Base-by-base conservation (phyloP, 2,797 vertebrate genomes). In the Myotis daubentonii region DNA sequence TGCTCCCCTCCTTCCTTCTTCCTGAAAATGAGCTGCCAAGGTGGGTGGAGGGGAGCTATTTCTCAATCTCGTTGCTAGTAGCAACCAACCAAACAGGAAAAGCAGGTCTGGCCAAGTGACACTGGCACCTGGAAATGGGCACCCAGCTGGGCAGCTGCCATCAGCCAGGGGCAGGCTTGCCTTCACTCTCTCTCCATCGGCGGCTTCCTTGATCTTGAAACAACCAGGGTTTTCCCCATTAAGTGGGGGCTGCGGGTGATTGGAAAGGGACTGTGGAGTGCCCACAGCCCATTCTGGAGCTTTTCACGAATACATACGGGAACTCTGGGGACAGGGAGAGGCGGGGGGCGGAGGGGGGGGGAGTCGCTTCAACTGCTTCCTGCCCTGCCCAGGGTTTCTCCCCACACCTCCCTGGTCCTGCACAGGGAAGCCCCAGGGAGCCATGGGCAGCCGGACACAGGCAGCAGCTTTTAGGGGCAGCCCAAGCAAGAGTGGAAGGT, bases 81-180 rank as follows among this genome's bases (percentile, higher is more conserved):
- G 95, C 94, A 97, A 97, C 93, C 94, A 68, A 70, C 79, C 66
- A 87, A 95, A 96, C 96, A 96, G 96, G 96, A 96, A 96, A 94
- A 94, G 94, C 95, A 84, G 90, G 96, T 93, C 97, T 97, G 94
- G 95, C 94, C 95, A 95, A 83, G 53, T 57, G 68, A 36, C 86
- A 55, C 8, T n/a, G 28, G 89, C 80, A 57, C 41, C n/a, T 28
- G 49, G 81, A 16, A 49, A 51, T 2, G 5, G 44, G 62, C 25
- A 8, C 80, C 20, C 16, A 5, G 87, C 19, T 49, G 81, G 25
- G 20, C 4, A 8, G 75, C 38, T 22, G 51, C 84, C 28, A 33
- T 7, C 19, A 23, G 68, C 41, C 82, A 53, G 62, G 19, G 28
- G 9, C n/a, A 20, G 12, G 36, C 33, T 44, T 23, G 17, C 38